These are phyloP conservation scores for Fukomys damarensis DNA, from an alignment of 2,113 vertebrate genomes.

Conservation along the genomic window DNA sequence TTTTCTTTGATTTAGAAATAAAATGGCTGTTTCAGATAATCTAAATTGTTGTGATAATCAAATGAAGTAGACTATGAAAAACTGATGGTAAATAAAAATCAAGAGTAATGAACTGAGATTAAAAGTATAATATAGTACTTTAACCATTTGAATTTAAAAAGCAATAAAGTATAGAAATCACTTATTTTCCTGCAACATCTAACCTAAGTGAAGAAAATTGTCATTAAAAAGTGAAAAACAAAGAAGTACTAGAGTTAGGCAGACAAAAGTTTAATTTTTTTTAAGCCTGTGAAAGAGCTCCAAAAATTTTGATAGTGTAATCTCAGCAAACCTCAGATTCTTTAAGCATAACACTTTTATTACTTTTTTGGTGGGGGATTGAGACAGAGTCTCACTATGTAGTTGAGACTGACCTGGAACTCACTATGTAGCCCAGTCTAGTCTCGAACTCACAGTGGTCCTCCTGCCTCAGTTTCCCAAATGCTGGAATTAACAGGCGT, in stretches of 20 bases:
- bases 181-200: conserved; percentile 16
- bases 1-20: conserved; percentile 30
- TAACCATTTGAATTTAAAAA: neutral
- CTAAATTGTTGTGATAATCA: neutral
- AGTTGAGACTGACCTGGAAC: no score
- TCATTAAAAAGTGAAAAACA: neutral
- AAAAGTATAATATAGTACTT: neutral
- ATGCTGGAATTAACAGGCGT: no score
- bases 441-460: no score
- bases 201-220: neutral
- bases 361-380: no score
- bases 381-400: no score
- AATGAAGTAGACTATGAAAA: neutral
- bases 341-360: neutral
- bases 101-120: neutral
- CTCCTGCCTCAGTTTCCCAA: no score
- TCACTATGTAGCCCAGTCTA: no score
- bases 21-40: neutral
- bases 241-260: neutral
- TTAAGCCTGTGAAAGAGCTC: neutral
- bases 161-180: neutral
- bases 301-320: neutral
- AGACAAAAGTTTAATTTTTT: neutral
- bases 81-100: neutral
- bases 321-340: neutral